Evolutionary conservation across 2,888 invertebrate genomes (phyloP), one percentile per base, ranked within the genome.

Genomic region (Ormyrus rosae): DNA sequence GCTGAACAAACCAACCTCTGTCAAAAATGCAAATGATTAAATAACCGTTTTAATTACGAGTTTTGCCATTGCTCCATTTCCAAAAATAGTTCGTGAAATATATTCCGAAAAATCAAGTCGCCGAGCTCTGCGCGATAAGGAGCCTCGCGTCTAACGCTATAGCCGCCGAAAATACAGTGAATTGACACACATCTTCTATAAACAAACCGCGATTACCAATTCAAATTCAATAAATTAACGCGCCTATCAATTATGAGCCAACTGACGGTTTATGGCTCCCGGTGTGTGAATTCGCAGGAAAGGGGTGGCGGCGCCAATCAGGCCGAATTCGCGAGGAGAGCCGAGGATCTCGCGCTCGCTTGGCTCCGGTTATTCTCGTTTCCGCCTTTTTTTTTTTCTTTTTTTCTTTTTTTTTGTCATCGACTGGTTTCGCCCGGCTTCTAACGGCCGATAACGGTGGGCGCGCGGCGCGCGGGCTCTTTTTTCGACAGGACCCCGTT

Each of bases 391-490:
- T 56, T 64, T 8, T 19, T 60, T 75, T 60, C 50, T 64, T 8
- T 19, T 56, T 11, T 56, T 56, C n/a, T 75, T 60, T 56, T 64
- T 19, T 58, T n/a, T 8, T n/a, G 9, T 6, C 45, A 13, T 58
- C 58, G 34, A 34, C 34, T 34, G 34, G 6, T n/a, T 58, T 58
- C 6, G 58, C 58, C 58, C 8, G n/a, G 11, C 58, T 86, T 89
- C 89, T 89, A 89, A 88, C 86, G 86, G 87, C 88, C 85, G 88
- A 86, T 89, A 87, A 87, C 87, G 86, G 85, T 83, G 84, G 87
- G 78, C 34, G 34, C 34, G 34, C 34, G 34, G 34, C 34, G 83
- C 84, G 55, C 84, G 83, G 85, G 82, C 82, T 76, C 75, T 82
- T 82, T 82, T 88, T 89, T 89, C 85, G 83, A 86, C 78, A 68